Evolutionary conservation across 2,113 vertebrate species (phyloP), one percentile per base, ranked within the genome.

Genomic region (Neodontobutis hainanensis): DNA sequence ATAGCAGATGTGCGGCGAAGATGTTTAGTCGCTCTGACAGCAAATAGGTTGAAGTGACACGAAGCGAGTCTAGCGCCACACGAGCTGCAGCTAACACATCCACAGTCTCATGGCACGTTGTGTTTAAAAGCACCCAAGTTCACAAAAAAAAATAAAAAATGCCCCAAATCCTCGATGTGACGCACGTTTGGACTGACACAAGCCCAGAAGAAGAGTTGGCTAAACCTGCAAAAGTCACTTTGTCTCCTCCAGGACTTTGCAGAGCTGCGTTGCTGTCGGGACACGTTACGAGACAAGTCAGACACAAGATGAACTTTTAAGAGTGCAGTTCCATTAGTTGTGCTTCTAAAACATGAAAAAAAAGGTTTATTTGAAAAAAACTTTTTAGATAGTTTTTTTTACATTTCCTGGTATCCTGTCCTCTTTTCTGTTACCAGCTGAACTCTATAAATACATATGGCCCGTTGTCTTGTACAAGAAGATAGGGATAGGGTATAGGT

Each of bases 11-110:
- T 77, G 69, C 65, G 35, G 36, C 15, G 6, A 57, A 76, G 78
- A 85, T 66, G 15, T 63, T 85, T 16, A 85, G 40, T 12, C 15
- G 57, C 11, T 80, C 51, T 84, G 86, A 85, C 83, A 80, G 76
- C 64, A 77, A 42, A 75, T 72, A 69, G 67, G 56, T 66, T 63
- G 57, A 67, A 78, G 40, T 70, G 58, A 68, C 48, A 58, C 40
- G 44, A 65, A 59, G 70, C 62, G 51, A 2, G 32, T 2, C 12
- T 1, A 15, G 43, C 32, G 42, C 19, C 60, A 65, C 66, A 61
- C 6, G 32, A 7, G 44, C 52, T 40, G 65, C 49, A 45, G 5
- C 2, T 10, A 1, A 11, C 12, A 1, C 27, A 14, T 16, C 3
- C 38, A 43, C 10, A 5, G 11, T 11, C 42, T 57, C 2, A 12